These are phyloP conservation scores for silkworm (Bombyx mori) DNA, from an alignment of 1,140 invertebrate species.

Conservation along the genomic window DNA sequence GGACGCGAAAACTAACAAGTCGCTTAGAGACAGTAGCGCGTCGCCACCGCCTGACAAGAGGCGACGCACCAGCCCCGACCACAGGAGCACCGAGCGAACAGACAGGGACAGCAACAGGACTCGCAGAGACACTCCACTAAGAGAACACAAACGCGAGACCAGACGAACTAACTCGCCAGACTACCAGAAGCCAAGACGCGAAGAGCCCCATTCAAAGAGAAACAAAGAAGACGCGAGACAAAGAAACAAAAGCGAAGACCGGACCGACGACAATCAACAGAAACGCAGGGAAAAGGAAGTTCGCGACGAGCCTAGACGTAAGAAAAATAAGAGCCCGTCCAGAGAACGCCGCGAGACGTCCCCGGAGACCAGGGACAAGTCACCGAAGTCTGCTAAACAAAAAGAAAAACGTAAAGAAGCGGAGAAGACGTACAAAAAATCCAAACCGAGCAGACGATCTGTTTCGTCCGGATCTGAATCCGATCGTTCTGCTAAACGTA, in stretches of 20 bases:
- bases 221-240: conserved; percentile 27
- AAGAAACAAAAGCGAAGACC: conserved; percentile 18
- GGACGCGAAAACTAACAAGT: conserved; percentile 33
- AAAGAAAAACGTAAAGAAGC: conserved; percentile 32
- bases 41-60: conserved; percentile 50
- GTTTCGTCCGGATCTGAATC: conserved; percentile 37
- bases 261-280: conserved; percentile 21
- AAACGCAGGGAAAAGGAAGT: conserved; percentile 23
- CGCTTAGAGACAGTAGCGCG: conserved; percentile 23
- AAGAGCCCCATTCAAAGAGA: conserved; percentile 21
- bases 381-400: conserved; percentile 26
- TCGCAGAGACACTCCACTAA: conserved; percentile 16
- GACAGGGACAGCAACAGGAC: conserved; percentile 25
- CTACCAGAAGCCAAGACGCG: conserved; percentile 25
- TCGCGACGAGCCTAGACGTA: conserved; percentile 24
- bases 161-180: conserved; percentile 39
- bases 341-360: conserved; percentile 34
- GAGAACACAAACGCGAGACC: conserved; percentile 16
- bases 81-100: conserved; percentile 26
- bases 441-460: conserved; percentile 20
- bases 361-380: conserved; percentile 28
- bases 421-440: conserved; percentile 39
- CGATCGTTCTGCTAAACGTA: conserved; percentile 31
- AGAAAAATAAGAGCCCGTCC: conserved; percentile 31
- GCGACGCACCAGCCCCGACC: conserved; percentile 34